Evolutionary conservation across 1,140 invertebrate species (phyloP).

Genomic region (Nasonia giraulti): DNA sequence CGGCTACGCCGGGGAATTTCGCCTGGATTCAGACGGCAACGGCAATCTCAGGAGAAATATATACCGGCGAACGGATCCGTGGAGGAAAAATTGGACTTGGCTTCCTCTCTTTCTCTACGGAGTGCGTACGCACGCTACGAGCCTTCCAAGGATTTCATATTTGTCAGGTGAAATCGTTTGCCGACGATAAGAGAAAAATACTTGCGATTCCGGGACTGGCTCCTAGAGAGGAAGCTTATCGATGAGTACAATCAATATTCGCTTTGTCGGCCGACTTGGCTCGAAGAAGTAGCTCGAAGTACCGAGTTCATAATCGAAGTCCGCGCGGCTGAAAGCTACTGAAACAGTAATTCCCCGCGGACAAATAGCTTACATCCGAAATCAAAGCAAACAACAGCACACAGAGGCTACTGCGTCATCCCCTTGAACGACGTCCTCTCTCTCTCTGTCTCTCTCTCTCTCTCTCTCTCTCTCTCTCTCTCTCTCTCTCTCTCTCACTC

Average conservation of each 20-base stretch:
- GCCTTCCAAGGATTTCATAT: conserved; percentile 26
- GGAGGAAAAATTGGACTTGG: conserved; percentile 21
- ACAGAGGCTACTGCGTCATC: no score
- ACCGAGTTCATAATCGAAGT: background rate
- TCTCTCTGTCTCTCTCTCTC: background rate
- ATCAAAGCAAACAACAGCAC: background rate
- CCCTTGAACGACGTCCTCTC: background rate
- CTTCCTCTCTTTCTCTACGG: background rate
- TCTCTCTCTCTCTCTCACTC: background rate
- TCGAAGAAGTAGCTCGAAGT: no score
- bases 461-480: background rate
- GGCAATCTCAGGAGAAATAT: conserved; percentile 33
- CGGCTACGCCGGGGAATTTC: background rate
- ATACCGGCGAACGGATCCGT: conserved; percentile 1
- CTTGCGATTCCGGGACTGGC: no score
- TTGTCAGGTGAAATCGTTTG: conserved; percentile 37
- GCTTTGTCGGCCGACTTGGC: no score
- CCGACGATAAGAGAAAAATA: background rate
- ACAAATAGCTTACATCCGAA: background rate
- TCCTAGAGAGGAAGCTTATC: no score
- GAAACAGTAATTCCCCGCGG: background rate
- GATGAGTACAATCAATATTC: no score
- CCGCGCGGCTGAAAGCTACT: no score
- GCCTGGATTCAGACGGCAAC: background rate
- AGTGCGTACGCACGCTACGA: background rate